phyloP scores from a whole-genome alignment of 2,797 vertebrate genomes.

The Sciurus carolinensis region DNA sequence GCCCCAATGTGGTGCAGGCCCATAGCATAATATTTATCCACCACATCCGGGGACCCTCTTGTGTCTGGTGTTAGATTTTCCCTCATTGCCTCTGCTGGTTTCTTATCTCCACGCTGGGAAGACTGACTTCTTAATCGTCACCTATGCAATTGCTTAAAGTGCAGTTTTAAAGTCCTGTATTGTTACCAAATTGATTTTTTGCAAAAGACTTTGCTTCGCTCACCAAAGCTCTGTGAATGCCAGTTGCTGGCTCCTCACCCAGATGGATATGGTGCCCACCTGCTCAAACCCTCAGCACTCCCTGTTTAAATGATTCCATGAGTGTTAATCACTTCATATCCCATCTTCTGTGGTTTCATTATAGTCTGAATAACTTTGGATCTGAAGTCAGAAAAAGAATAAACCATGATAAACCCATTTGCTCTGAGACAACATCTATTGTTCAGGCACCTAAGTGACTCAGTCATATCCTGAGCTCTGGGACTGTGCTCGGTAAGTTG shows the following conservation, averaged over 20 bases:
- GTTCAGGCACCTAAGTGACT: background rate
- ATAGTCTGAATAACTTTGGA: background rate
- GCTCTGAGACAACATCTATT: background rate
- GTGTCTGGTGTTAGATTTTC: background rate
- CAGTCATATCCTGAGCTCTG: background rate
- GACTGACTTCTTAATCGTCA: background rate
- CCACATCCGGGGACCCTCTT: background rate
- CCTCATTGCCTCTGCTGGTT: background rate
- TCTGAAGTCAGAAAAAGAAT: slow-evolving; percentile 15
- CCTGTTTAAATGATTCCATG: background rate
- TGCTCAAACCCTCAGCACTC: background rate
- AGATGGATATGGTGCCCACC: too few species aligned
- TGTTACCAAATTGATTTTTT: background rate
- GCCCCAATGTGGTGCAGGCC: fast-evolving
- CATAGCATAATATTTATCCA: background rate
- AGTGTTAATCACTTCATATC: background rate
- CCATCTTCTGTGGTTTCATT: slow-evolving; percentile 4
- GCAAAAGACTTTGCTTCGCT: background rate
- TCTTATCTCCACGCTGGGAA: background rate
- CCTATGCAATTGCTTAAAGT: background rate
- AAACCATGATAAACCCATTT: background rate
- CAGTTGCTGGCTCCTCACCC: background rate
- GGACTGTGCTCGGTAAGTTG: background rate
- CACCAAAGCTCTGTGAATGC: background rate
- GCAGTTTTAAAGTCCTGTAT: background rate